Conservation (phyloP, 2,888 invertebrate genomes). For the Idaea straminata region DNA sequence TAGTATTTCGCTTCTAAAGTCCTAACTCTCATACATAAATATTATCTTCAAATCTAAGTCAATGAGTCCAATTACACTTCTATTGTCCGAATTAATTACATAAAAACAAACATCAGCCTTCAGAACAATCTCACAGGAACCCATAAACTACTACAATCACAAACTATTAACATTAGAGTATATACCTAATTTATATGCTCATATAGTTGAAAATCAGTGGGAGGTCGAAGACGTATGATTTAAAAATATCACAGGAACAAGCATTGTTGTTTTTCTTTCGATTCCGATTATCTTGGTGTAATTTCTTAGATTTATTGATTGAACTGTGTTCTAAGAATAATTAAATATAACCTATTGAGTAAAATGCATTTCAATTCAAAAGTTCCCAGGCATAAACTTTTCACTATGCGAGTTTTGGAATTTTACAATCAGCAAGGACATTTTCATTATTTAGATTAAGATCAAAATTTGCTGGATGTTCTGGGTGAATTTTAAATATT, state of each 20-base stretch:
- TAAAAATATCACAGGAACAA: conserved; percentile 26
- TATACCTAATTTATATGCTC: not conserved
- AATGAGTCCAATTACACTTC: not conserved
- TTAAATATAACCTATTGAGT: not conserved
- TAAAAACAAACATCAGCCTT: conserved; percentile 15
- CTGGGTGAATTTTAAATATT: not conserved
- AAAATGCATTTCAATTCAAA: not conserved
- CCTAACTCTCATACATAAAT: not conserved
- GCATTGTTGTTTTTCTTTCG: conserved; percentile 21
- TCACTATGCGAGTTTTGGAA: not conserved
- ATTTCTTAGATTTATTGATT: not conserved
- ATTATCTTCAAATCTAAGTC: not conserved
- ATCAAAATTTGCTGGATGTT: not conserved
- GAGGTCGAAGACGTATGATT: conserved; percentile 13
- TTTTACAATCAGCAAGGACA: not conserved
- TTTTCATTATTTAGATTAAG: not conserved
- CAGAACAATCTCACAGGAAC: conserved; percentile 16
- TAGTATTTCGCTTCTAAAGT: not conserved
- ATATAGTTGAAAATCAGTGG: not conserved
- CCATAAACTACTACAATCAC: not conserved
- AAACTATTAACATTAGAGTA: not conserved
- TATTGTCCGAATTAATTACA: conserved; percentile 1
- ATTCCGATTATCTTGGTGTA: not conserved
- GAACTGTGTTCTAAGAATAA: not conserved
- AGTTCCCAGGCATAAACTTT: no score